Percentiles rank a stretch among this genome's conserved stretches.
Evolutionary conservation across 1,140 invertebrate species (phyloP).

Genomic region (Psix sp.): DNA sequence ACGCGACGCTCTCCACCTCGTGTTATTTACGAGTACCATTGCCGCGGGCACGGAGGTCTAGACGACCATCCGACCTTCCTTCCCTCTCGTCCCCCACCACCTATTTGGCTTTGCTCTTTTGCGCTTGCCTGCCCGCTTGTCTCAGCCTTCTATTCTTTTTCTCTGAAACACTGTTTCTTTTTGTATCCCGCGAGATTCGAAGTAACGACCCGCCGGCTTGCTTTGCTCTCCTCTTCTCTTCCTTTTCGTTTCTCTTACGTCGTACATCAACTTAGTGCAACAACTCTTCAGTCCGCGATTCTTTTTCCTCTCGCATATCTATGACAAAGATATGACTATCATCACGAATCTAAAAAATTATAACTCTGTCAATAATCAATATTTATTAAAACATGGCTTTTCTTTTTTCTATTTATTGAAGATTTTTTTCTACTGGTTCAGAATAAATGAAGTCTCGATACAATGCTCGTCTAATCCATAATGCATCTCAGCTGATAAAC

Average conservation of each 20-base stretch:
- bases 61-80: constrained; percentile 57
- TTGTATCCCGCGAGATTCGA: constrained; percentile 56
- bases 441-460: not conserved
- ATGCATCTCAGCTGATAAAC: constrained; percentile 57
- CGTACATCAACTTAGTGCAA: constrained; percentile 28
- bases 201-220: constrained; percentile 56
- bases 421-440: constrained; percentile 9
- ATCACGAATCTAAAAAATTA: constrained; percentile 20
- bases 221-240: constrained; percentile 30
- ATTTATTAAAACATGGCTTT: too few species aligned
- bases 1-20: constrained; percentile 61
- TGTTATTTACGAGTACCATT: constrained; percentile 69
- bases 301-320: constrained; percentile 48
- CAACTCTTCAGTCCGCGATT: constrained; percentile 26
- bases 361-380: constrained; percentile 5
- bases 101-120: constrained; percentile 25
- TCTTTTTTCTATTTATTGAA: too few species aligned
- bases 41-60: constrained; percentile 64
- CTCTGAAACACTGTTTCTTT: constrained; percentile 54
- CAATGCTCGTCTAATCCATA: constrained; percentile 14
- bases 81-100: constrained; percentile 20
- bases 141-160: constrained; percentile 50
- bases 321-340: constrained; percentile 37
- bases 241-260: constrained; percentile 33
- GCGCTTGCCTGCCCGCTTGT: constrained; percentile 36